Evolutionary conservation across 2,113 vertebrate species (phyloP).

Genomic region (Pardalotus punctatus): DNA sequence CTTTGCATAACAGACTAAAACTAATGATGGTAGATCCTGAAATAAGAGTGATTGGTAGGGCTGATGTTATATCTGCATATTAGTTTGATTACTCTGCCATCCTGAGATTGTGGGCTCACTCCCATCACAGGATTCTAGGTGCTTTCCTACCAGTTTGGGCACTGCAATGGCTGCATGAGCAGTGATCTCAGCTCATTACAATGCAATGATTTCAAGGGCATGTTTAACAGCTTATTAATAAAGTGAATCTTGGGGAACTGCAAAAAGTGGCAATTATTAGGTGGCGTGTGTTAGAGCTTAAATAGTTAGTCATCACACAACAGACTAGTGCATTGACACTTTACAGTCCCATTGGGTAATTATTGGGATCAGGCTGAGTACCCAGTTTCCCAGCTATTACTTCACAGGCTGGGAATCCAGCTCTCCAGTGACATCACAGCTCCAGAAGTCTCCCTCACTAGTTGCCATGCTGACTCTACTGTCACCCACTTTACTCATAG

Average conservation of each 20-base stretch:
- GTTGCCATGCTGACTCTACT: background rate
- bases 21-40: background rate
- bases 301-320: background rate
- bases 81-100: background rate
- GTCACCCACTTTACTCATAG: background rate
- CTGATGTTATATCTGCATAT: background rate
- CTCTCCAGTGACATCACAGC: background rate
- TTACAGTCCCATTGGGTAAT: slow-evolving; percentile 29
- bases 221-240: slow-evolving; percentile 44
- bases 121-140: background rate
- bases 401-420: slow-evolving; percentile 54
- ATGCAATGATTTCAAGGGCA: slow-evolving; percentile 5
- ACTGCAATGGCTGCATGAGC: background rate
- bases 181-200: slow-evolving; percentile 29
- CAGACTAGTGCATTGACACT: background rate
- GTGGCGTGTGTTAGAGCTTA: background rate
- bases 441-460: background rate
- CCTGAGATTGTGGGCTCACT: background rate
- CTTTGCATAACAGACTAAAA: background rate
- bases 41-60: background rate
- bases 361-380: slow-evolving; percentile 31
- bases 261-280: background rate
- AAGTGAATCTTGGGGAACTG: slow-evolving; percentile 7
- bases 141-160: slow-evolving; percentile 6
- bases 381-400: slow-evolving; percentile 23